Evolutionary conservation across 92 coral and sea anemone species (phyloP).

Genomic region (Isaurus tuberculatus): DNA sequence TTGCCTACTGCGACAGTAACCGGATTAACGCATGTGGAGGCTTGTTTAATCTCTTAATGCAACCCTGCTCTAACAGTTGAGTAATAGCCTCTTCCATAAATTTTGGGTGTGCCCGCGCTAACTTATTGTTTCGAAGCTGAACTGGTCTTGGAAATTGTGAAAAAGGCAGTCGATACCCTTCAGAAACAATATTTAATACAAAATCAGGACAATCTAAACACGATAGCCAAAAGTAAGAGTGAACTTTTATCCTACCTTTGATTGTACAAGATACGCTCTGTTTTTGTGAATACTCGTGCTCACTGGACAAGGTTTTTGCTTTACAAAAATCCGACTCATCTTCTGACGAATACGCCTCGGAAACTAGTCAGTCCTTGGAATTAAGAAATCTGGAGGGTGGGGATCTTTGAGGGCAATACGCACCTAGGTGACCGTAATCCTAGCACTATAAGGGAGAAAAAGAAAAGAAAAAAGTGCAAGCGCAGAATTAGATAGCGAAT

Average conservation of each 20-base stretch:
- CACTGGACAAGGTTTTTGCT: not conserved
- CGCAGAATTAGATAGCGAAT: not conserved
- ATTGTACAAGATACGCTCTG: not conserved
- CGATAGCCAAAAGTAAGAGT: constrained; percentile 8
- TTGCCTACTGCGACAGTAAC: constrained; percentile 42
- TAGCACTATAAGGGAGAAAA: no score
- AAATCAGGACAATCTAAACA: constrained; percentile 5
- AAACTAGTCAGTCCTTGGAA: no score
- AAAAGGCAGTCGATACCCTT: constrained; percentile 1
- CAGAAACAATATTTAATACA: constrained; percentile 15
- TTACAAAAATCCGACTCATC: not conserved
- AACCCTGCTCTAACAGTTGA: constrained; percentile 1
- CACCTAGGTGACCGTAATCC: not conserved
- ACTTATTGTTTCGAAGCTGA: not conserved
- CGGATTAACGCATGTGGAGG: constrained; percentile 45
- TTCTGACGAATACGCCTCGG: no score
- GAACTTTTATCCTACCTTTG: not conserved
- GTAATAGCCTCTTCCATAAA: not conserved
- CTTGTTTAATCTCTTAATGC: no score
- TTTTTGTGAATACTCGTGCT: not conserved
- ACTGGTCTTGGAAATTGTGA: not conserved
- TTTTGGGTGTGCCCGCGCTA: not conserved
- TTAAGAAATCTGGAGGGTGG: not conserved
- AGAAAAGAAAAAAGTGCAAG: not conserved
- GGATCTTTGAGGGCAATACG: not conserved